Percentiles rank a stretch among this genome's conserved stretches.
These are phyloP conservation scores for Rotaria magnacalcarata DNA, from an alignment of 2,888 invertebrate species.

Conservation along the genomic window DNA sequence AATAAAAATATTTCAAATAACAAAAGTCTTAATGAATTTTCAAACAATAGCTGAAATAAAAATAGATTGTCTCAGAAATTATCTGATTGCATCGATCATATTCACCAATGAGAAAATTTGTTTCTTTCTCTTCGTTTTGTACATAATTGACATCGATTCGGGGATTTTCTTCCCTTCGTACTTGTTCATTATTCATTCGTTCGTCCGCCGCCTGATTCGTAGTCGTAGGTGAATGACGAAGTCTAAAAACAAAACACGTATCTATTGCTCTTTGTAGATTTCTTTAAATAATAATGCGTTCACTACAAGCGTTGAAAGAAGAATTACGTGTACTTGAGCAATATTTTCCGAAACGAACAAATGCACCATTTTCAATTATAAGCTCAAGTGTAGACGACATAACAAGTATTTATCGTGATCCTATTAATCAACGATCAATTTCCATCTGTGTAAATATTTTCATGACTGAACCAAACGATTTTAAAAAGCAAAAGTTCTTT, in stretches of 20 bases:
- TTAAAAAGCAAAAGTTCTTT: neutral
- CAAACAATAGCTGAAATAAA: neutral
- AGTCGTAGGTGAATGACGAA: neutral
- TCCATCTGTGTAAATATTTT: neutral
- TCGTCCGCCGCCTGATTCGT: constrained; percentile 15
- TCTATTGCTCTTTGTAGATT: neutral
- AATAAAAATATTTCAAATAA: neutral
- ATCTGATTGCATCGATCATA: neutral
- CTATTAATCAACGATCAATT: neutral
- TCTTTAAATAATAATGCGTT: neutral
- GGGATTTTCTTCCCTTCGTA: neutral
- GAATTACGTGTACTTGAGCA: constrained; percentile 21
- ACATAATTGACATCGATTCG: neutral
- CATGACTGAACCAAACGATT: neutral
- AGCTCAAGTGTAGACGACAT: neutral
- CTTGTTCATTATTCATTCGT: neutral
- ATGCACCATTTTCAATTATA: neutral
- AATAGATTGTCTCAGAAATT: neutral
- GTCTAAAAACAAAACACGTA: neutral
- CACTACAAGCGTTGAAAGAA: constrained; percentile 18
- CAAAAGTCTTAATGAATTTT: neutral
- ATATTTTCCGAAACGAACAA: constrained; percentile 1
- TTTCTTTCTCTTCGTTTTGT: neutral
- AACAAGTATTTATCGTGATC: constrained; percentile 21
- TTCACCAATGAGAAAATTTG: neutral